Evolutionary conservation across 2,797 vertebrate genomes (phyloP), one percentile per base, ranked within the genome.

Genomic region (Pseudochirops corinnae): DNA sequence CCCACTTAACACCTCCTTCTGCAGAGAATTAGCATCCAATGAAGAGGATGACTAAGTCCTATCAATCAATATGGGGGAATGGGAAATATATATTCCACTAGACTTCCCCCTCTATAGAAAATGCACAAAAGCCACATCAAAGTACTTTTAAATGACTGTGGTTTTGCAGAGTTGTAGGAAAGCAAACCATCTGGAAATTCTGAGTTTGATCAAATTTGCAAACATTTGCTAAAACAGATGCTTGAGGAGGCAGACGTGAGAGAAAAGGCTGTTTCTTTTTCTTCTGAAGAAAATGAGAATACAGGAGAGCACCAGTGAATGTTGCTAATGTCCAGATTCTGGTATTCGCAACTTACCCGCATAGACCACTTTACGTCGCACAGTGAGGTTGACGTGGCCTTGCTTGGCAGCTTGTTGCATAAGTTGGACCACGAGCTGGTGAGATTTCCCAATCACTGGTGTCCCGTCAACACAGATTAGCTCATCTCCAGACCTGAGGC

Each of bases 361-460:
- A 97, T 99, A 99, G 97, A 98, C 99, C 96, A 99, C 99, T 99
- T 99, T 99, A 97, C 99, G 99, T 94, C 99, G 99, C 97, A 99
- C 99, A 0, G 99, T 99, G 98, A 99, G 99, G 98, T 99, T 99
- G 98, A 99, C 99, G 0, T 99, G 99, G 87, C 99, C 99, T 98
- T 99, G 99, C 94, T 99, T 99, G 98, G 99, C 99, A 0, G 99
- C 99, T 98, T 99, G 99, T 97, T 99, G 99, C 99, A 99, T 99
- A 96, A 99, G 99, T 95, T 99, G 99, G 96, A 99, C 99, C 92
- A 99, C 99, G 95, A 99, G 99, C 97, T 99, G 99, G 98, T 99
- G 99, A 1, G 99, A 99, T 96, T 99, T 99, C 33, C 99, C 99
- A 82, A 99, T 99, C 93, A 99, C 99, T 0, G 99, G 99, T 0